Base-by-base conservation (phyloP, 2,797 vertebrate species). In the Nannoperca australis region DNA sequence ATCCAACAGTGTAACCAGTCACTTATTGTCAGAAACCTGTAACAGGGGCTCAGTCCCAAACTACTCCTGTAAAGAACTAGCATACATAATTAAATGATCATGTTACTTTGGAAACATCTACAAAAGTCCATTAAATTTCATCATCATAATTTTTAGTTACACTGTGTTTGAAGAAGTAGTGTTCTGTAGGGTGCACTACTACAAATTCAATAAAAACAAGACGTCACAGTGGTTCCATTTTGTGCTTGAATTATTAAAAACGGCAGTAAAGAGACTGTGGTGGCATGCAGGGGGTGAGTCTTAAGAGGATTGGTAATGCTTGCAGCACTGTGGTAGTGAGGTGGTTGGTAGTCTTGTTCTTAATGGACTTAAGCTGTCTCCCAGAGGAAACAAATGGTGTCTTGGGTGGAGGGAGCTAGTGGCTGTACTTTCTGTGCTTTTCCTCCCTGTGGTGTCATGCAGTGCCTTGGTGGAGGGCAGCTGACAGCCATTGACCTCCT, bases 291-390 rank as follows among this genome's bases (percentile, higher is more conserved):
- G 38, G 68, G 38, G 36, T 34, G 54, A 77, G 54, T 22, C 14
- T 67, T 55, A 84, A 82, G 62, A 79, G 84, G 71, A 82, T 65
- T 84, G 76, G 70, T 78, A 45, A 70, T 68, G 40, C 40, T 73
- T n/a, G 59, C 53, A 20, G 30, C 86, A 76, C 22, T 30, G 55
- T 62, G 71, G 70, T 70, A 47, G 54, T 54, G 63, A 72, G 51
- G 20, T 55, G 12, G 56, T 73, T 60, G 75, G 71, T 54, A 49
- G 70, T 62, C 36, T 50, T 49, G 27, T 51, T 75, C 66, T 51
- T 67, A 82, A 80, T 61, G 70, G 76, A 62, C 55, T 75, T 38
- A 34, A 81, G 68, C 53, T 68, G 68, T 81, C 66, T 70, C 65
- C 49, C 30, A 34, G 30, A 45, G 74, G 77, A 70, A 85, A 84